phyloP scores from a whole-genome alignment of 2,113 vertebrate species.

The Machaerirhynchus nigripectus region DNA sequence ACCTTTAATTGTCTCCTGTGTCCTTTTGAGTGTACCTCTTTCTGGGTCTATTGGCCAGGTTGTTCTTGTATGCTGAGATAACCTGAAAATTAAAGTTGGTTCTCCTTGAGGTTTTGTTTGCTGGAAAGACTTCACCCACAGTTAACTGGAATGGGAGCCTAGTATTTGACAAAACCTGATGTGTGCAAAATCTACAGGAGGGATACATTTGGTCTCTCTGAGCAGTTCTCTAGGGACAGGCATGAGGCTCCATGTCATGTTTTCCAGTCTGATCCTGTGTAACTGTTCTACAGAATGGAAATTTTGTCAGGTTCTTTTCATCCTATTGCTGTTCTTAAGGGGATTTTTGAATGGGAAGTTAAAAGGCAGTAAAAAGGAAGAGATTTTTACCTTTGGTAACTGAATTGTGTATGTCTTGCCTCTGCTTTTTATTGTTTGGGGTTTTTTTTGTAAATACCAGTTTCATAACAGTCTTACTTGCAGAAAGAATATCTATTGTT shows the following conservation, averaged over 20 bases:
- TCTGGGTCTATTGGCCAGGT: neutral
- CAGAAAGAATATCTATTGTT: neutral
- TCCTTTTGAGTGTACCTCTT: neutral
- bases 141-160: neutral
- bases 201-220: neutral
- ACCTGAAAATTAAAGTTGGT: neutral
- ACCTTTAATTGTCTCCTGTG: neutral
- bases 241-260: neutral
- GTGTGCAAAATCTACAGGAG: neutral
- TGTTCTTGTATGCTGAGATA: neutral
- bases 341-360: neutral
- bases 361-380: neutral
- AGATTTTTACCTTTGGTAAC: neutral
- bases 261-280: neutral
- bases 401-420: neutral
- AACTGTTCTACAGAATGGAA: neutral
- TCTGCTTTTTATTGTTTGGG: neutral
- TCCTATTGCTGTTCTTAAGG: neutral
- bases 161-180: neutral
- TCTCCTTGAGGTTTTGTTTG: neutral
- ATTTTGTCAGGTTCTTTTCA: neutral
- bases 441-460: neutral
- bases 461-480: neutral
- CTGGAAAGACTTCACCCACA: neutral
- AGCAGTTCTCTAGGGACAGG: neutral